A percentile compares a stretch with the other conserved stretches of the same genome.
Evolutionary conservation across 2,888 invertebrate genomes (phyloP).

Genomic region (Halocaridina rubra): DNA sequence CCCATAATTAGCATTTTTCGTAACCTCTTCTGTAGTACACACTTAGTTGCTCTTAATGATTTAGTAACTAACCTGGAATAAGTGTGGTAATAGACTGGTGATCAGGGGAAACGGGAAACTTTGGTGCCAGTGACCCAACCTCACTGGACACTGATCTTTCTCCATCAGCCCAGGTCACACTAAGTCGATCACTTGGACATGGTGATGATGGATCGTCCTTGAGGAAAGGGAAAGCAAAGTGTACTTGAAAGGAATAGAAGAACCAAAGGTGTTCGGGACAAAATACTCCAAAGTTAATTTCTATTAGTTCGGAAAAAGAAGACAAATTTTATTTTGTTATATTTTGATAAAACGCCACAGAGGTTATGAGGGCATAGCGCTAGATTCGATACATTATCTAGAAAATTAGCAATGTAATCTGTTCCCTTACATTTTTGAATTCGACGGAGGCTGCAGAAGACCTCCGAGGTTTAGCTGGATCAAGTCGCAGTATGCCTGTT

Average conservation of each 20-base stretch:
- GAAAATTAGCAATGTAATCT: not conserved
- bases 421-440: conserved; percentile 65
- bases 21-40: no score
- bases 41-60: no score
- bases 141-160: conserved; percentile 74
- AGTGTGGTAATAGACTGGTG: conserved; percentile 38
- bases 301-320: no score
- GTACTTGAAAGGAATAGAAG: no score
- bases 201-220: conserved; percentile 75
- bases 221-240: no score
- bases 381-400: not conserved
- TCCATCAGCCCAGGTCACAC: conserved; percentile 78
- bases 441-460: conserved; percentile 70
- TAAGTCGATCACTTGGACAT: conserved; percentile 79
- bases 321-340: no score
- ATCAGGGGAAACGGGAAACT: conserved; percentile 2
- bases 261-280: no score
- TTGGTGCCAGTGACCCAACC: conserved; percentile 78
- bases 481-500: conserved; percentile 70
- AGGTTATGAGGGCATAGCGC: not conserved
- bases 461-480: conserved; percentile 71
- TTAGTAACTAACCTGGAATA: conserved; percentile 49
- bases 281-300: no score
- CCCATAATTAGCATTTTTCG: no score
- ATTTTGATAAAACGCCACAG: not conserved